A percentile compares a stretch with the other conserved stretches of the same genome.
Evolutionary conservation across 2,113 vertebrate genomes (phyloP).

Genomic region (Trematocara nigrifrons): DNA sequence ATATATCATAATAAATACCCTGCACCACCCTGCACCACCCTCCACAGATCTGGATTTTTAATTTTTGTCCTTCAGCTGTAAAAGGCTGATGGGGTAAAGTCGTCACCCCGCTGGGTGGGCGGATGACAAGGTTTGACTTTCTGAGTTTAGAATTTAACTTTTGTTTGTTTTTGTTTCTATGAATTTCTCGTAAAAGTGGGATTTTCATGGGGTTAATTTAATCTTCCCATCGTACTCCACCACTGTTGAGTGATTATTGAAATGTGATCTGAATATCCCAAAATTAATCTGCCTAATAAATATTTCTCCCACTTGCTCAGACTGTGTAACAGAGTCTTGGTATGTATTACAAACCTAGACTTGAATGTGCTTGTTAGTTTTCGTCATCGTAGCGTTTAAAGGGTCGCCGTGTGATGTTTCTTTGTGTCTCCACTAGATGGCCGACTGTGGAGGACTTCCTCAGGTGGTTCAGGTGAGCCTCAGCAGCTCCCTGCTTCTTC

Average conservation of each 20-base stretch:
- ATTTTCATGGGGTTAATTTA: background rate
- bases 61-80: background rate
- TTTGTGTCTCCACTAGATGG: constrained; percentile 80
- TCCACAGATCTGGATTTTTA: background rate
- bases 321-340: background rate
- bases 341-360: background rate
- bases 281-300: background rate
- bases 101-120: background rate
- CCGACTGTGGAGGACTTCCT: constrained; percentile 91
- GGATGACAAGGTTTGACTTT: background rate
- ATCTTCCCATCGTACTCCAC: background rate
- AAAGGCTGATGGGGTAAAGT: background rate
- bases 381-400: background rate
- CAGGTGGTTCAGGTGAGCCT: constrained; percentile 88
- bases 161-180: background rate
- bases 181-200: rapidly evolving
- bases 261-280: background rate
- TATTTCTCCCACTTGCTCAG: background rate
- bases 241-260: background rate
- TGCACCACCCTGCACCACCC: background rate
- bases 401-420: background rate
- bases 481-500: background rate
- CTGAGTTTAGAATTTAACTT: background rate
- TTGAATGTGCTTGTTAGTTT: background rate
- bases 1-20: background rate